Conservation (phyloP, 2,888 invertebrate genomes). For the Mystacides longicornis region DNA sequence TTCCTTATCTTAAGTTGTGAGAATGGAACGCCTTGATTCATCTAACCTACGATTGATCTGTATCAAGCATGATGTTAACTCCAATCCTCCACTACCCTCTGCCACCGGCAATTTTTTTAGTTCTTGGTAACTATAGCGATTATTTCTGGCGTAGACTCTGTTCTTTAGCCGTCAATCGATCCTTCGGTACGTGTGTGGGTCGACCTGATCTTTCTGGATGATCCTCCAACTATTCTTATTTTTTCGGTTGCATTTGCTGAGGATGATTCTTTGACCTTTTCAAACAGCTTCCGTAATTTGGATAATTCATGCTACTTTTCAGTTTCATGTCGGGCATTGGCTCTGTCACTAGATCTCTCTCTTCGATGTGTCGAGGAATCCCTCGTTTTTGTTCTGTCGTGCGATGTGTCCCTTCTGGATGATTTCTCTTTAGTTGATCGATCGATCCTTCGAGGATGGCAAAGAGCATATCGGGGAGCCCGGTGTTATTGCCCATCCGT, state of each 20-base stretch:
- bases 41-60: no score
- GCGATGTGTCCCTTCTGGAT: not conserved
- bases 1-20: no score
- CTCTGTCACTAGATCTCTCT: constrained; percentile 16
- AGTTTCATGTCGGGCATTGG: not conserved
- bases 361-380: constrained; percentile 13
- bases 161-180: no score
- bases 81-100: no score
- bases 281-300: not conserved
- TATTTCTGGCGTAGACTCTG: no score
- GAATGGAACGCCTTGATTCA: no score
- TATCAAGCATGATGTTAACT: no score
- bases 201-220: not conserved
- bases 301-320: not conserved
- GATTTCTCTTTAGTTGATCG: not conserved
- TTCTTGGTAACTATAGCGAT: no score
- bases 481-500: no score
- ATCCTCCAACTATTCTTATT: not conserved
- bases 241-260: not conserved
- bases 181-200: constrained; percentile 22
- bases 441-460: no score
- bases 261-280: not conserved
- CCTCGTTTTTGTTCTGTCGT: constrained; percentile 6
- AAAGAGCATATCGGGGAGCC: no score
- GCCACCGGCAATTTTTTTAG: no score